Conservation (phyloP, 2,113 vertebrate species). For the Oreamnos americanus region DNA sequence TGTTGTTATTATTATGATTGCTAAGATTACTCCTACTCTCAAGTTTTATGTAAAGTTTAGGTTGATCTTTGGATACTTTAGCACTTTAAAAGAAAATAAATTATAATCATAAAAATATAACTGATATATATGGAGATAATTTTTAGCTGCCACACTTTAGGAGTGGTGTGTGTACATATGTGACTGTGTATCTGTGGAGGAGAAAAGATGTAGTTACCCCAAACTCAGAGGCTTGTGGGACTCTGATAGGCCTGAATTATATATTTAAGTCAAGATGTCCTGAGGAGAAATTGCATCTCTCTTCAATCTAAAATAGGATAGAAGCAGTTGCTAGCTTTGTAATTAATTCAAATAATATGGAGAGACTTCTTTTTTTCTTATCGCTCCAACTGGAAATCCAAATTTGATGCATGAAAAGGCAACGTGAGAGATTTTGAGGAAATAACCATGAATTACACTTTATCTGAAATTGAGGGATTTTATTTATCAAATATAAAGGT, state of each 20-base stretch:
- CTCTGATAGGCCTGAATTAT: background rate
- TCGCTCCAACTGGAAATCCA: constrained; percentile 31
- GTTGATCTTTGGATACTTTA: background rate
- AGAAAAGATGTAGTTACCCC: background rate
- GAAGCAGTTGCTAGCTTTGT: constrained; percentile 23
- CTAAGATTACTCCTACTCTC: background rate
- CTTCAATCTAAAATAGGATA: constrained; percentile 30
- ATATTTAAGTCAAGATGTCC: constrained; percentile 14
- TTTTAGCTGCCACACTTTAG: background rate
- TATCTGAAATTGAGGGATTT: constrained; percentile 61
- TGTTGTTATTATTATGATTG: background rate
- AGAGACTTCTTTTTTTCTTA: constrained; percentile 36
- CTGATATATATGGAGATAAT: background rate
- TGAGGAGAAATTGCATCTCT: constrained; percentile 33
- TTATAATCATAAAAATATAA: background rate
- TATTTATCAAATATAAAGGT: constrained; percentile 57
- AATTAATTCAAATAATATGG: constrained; percentile 56
- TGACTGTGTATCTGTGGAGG: background rate
- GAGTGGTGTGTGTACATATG: background rate
- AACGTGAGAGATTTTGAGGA: constrained; percentile 46
- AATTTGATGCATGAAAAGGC: constrained; percentile 41
- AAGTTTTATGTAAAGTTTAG: background rate
- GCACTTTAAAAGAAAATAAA: constrained; percentile 14
- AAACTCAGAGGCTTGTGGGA: background rate
- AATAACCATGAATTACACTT: constrained; percentile 42